phyloP scores from a whole-genome alignment of 2,113 vertebrate species.

The Platichthys flesus region DNA sequence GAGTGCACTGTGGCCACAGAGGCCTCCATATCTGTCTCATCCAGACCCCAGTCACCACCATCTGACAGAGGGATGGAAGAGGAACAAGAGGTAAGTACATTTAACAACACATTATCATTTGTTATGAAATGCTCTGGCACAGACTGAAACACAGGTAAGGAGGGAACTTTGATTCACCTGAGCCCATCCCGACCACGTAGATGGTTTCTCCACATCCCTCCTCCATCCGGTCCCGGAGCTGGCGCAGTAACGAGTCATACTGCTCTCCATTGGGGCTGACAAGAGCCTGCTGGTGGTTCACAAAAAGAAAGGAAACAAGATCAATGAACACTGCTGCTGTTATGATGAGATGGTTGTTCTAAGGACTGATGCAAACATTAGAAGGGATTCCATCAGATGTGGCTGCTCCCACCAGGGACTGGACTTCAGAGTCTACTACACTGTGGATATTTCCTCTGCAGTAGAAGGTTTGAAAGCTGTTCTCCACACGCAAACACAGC shows the following conservation, averaged over 20 bases:
- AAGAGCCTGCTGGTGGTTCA: slow-evolving; percentile 88
- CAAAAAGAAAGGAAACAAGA: not conserved
- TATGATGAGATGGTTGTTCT: not conserved
- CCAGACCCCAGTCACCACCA: slow-evolving; percentile 94
- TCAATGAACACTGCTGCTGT: not conserved
- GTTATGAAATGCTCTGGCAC: not conserved
- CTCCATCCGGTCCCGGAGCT: slow-evolving; percentile 95
- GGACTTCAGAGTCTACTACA: too few relatives aligned
- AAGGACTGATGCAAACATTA: too few relatives aligned
- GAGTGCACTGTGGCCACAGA: slow-evolving; percentile 94
- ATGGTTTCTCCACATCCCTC: slow-evolving; percentile 99
- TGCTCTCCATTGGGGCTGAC: slow-evolving; percentile 97
- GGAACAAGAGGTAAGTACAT: not conserved
- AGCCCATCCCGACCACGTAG: slow-evolving; percentile 98
- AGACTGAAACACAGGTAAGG: not conserved
- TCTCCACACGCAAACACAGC: slow-evolving; percentile 38
- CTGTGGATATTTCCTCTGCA: not conserved
- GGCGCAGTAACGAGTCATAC: slow-evolving; percentile 95
- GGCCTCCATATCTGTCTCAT: slow-evolving; percentile 94
- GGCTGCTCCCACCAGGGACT: not conserved
- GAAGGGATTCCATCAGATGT: not conserved
- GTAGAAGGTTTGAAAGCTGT: not conserved
- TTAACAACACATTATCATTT: not conserved
- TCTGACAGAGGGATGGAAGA: slow-evolving; percentile 77
- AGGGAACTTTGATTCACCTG: slow-evolving; percentile 80